Percentiles rank a stretch among this genome's conserved stretches.
Evolutionary conservation across 2,797 vertebrate genomes (phyloP).

Genomic region (Brotogeris chrysoptera): DNA sequence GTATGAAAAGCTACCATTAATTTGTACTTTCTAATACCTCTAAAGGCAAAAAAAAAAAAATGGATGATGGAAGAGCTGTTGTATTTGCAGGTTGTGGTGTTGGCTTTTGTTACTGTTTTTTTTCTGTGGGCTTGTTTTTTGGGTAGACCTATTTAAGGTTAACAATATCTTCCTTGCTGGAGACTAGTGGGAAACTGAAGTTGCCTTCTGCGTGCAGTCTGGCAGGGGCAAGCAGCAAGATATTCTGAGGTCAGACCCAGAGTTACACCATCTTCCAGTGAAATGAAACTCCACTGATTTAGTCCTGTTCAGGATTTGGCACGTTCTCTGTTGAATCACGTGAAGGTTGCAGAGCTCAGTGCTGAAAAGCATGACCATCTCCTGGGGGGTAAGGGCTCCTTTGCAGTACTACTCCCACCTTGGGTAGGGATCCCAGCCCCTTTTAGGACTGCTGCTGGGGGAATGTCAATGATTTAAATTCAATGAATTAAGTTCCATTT

Average conservation of each 20-base stretch:
- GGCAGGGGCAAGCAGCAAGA: neutral
- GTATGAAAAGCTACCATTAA: neutral
- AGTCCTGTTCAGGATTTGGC: neutral
- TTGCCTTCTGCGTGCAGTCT: neutral
- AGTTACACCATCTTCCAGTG: neutral
- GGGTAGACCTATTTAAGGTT: neutral
- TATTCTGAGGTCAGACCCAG: neutral
- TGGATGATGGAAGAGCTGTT: neutral
- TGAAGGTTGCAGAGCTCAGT: neutral
- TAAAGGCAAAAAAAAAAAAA: neutral
- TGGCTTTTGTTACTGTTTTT: neutral
- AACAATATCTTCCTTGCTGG: neutral
- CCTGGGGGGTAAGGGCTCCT: neutral
- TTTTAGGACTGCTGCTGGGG: neutral
- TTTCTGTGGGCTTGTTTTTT: neutral
- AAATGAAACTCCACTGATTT: neutral
- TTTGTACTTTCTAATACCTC: neutral
- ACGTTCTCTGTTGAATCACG: neutral
- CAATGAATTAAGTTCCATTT: neutral
- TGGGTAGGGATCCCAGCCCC: neutral
- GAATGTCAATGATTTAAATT: neutral
- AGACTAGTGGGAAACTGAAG: neutral
- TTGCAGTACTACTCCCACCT: neutral
- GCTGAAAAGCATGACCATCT: rapidly evolving
- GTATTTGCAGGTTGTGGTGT: neutral